Conservation (phyloP, 2,888 invertebrate species). For the Ornithoptera priamus region DNA sequence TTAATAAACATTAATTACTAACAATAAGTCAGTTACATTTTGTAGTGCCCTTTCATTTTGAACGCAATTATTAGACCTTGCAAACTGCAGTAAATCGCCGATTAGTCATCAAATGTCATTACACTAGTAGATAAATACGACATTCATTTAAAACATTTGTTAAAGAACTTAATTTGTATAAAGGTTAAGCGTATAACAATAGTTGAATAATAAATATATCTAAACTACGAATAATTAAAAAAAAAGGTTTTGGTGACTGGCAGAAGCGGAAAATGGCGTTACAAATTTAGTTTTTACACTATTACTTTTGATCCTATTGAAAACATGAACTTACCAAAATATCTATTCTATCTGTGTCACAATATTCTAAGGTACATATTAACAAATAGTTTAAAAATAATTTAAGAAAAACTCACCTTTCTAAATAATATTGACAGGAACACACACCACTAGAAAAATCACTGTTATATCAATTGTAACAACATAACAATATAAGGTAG, state of each 20-base stretch:
- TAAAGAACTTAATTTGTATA: background rate
- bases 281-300: slow-evolving; percentile 50
- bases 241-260: slow-evolving; percentile 62
- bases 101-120: slow-evolving; percentile 64
- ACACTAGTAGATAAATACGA: slow-evolving; percentile 35
- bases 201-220: background rate
- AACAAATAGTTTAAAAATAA: slow-evolving; percentile 7
- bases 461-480: slow-evolving; percentile 51
- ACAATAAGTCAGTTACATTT: slow-evolving; percentile 38
- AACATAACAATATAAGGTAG: slow-evolving; percentile 37
- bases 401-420: slow-evolving; percentile 59
- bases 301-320: background rate
- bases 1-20: slow-evolving; percentile 16
- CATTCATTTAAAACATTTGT: slow-evolving; percentile 22
- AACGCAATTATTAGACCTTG: slow-evolving; percentile 49
- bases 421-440: slow-evolving; percentile 69
- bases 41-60: slow-evolving; percentile 41
- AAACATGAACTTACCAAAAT: background rate
- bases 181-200: background rate
- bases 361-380: background rate
- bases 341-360: background rate
- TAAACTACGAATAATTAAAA: slow-evolving; percentile 40
- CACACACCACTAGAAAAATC: slow-evolving; percentile 67
- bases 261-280: slow-evolving; percentile 75
- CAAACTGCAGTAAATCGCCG: slow-evolving; percentile 32